Evolutionary conservation across 2,797 vertebrate species (phyloP).

Genomic region (Urophycis tenuis): DNA sequence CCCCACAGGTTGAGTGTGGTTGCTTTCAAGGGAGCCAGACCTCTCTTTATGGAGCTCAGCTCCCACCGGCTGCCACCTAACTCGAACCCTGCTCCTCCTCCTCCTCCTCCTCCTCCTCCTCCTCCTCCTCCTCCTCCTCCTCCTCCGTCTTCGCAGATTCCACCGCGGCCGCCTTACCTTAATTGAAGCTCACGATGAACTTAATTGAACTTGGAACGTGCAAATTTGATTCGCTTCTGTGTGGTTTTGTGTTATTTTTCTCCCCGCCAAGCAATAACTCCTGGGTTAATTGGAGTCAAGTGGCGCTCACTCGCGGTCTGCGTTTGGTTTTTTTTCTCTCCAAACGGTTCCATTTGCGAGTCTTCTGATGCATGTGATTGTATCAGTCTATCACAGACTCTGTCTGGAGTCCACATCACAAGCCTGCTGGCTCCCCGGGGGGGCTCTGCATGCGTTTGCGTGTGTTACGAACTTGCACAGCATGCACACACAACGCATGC

Average conservation of each 20-base stretch:
- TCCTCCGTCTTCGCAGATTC: not conserved
- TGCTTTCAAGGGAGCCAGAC: no score
- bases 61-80: no score
- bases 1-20: no score
- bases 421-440: constrained; percentile 14
- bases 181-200: not conserved
- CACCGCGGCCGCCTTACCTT: not conserved
- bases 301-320: constrained; percentile 9
- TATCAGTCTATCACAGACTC: constrained; percentile 19
- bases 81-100: no score
- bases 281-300: constrained; percentile 8
- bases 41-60: no score
- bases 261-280: not conserved
- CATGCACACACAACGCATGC: constrained; percentile 6
- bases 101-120: no score
- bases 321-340: no score
- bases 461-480: not conserved
- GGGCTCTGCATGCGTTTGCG: not conserved
- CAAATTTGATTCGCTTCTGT: constrained; percentile 2
- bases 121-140: no score
- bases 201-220: not conserved
- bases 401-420: constrained; percentile 12
- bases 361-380: constrained; percentile 37
- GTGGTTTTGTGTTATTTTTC: not conserved
- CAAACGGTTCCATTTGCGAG: constrained; percentile 15